Evolutionary conservation across 2,888 invertebrate genomes (phyloP).

Genomic region (Scaptomyza tumidula): DNA sequence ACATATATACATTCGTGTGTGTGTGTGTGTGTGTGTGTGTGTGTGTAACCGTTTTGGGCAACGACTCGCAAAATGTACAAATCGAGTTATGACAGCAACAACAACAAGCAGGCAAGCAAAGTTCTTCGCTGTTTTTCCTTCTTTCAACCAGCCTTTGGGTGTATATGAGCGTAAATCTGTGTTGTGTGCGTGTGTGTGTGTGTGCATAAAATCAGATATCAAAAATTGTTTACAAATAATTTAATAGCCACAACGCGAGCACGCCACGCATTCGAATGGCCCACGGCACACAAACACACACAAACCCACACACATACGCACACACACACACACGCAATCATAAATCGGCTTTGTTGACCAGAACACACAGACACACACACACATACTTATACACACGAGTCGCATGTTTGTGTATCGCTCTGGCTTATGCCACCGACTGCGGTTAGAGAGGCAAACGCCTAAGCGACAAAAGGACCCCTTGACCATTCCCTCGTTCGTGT

Average conservation of each 20-base stretch:
- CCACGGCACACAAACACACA: conserved; percentile 34
- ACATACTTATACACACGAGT: conserved; percentile 13
- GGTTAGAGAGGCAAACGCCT: conserved; percentile 55
- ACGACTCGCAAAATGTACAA: conserved; percentile 54
- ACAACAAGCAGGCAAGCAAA: conserved; percentile 34
- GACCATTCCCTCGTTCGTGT: conserved; percentile 16
- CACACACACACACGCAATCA: conserved; percentile 36
- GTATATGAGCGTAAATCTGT: conserved; percentile 26
- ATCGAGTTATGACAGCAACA: conserved; percentile 57
- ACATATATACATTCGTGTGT: background rate
- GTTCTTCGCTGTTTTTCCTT: conserved; percentile 6
- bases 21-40: conserved; percentile 4
- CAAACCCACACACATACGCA: conserved; percentile 23
- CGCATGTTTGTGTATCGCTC: conserved; percentile 47
- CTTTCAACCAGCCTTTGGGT: conserved; percentile 23
- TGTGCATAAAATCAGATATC: conserved; percentile 76
- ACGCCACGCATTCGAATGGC: conserved; percentile 63
- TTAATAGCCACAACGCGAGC: conserved; percentile 74
- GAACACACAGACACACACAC: conserved; percentile 48
- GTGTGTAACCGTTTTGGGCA: conserved; percentile 41
- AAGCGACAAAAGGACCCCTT: conserved; percentile 46
- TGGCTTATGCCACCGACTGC: conserved; percentile 60
- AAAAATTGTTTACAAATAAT: conserved; percentile 79
- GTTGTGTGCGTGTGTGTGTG: conserved; percentile 32
- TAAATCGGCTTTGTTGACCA: conserved; percentile 61